Base-by-base conservation (phyloP, 2,888 invertebrate genomes). In the Epiblema foenella region DNA sequence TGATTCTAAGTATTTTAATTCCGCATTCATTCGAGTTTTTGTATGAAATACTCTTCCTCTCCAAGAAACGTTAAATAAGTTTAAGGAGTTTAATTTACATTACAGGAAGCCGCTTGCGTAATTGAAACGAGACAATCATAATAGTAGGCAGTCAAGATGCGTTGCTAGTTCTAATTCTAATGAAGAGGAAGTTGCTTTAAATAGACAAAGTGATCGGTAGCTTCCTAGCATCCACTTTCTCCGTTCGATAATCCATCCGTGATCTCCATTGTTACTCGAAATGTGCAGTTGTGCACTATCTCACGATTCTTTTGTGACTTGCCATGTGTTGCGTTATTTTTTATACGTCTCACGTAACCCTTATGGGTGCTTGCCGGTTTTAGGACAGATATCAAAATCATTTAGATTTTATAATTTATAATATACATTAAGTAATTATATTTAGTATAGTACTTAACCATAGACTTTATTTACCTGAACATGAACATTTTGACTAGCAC, bases 171-270 rank as follows among this genome's bases (percentile, higher is more conserved):
- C 58, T 62, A 66, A 67, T 67, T 71, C 37, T 65, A 72, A 59
- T 51, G 56, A 66, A 60, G 62, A 69, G 66, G 68, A 63, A 69
- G 72, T 72, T 37, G 17, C 54, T 52, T 49, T 15, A 24, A 24
- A 42, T 71, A 70, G 72, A 72, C 65, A 69, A 75, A 73, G 69
- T 73, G 74, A 80, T 84, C 78, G 74, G 79, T 81, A 85, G 78
- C 83, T 86, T 88, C 86, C 85, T 88, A 85, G 80, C 85, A 84
- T 85, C 73, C 74, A 76, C 89, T 89, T 89, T 89, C 89, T 85
- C 89, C 82, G 74, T 83, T 85, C 79, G 81, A 83, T 81, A 82
- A 79, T 77, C 78, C 59, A 77, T 78, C 76, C 73, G 76, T 77
- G 78, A 80, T 81, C 69, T 76, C 78, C 77, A 83, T 84, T 85